A percentile compares a stretch with the other conserved stretches of the same genome.
These are phyloP conservation scores for Limenitis arthemis DNA, from an alignment of 2,888 invertebrate species.

Conservation along the genomic window DNA sequence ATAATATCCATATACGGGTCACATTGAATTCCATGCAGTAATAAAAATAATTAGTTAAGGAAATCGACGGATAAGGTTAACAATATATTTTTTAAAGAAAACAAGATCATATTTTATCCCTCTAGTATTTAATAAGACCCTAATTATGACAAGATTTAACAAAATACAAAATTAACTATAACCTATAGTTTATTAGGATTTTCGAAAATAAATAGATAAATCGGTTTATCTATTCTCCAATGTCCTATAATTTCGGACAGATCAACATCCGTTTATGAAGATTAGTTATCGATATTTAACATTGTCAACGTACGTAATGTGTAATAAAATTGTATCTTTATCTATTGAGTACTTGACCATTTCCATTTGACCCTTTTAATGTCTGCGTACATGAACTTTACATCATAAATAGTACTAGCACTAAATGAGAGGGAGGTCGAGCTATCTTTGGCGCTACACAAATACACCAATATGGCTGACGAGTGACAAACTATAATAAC, in stretches of 20 bases:
- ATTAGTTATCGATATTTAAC: neutral
- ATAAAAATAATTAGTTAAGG: neutral
- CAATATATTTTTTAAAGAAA: neutral
- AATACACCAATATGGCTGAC: too few species aligned
- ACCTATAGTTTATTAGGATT: too few species aligned
- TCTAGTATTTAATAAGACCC: neutral
- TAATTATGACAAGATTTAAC: too few species aligned
- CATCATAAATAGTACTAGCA: constrained; percentile 25
- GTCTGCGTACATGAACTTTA: constrained; percentile 20
- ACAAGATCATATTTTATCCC: neutral
- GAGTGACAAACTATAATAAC: too few species aligned
- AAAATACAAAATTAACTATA: too few species aligned
- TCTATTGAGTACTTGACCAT: constrained; percentile 51
- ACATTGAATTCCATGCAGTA: constrained; percentile 2
- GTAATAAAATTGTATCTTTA: constrained; percentile 31
- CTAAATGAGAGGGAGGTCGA: constrained; percentile 26
- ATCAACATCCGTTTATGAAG: neutral
- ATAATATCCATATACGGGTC: constrained; percentile 4
- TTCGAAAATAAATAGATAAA: too few species aligned
- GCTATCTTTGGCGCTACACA: constrained; percentile 39
- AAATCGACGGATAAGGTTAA: neutral
- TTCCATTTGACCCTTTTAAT: constrained; percentile 34
- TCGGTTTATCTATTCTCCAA: too few species aligned
- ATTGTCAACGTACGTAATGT: neutral
- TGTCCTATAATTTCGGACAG: too few species aligned